Percentiles rank a stretch among this genome's conserved stretches.
These are phyloP conservation scores for Cheilosia impressa DNA, from an alignment of 2,888 invertebrate species.

Conservation along the genomic window DNA sequence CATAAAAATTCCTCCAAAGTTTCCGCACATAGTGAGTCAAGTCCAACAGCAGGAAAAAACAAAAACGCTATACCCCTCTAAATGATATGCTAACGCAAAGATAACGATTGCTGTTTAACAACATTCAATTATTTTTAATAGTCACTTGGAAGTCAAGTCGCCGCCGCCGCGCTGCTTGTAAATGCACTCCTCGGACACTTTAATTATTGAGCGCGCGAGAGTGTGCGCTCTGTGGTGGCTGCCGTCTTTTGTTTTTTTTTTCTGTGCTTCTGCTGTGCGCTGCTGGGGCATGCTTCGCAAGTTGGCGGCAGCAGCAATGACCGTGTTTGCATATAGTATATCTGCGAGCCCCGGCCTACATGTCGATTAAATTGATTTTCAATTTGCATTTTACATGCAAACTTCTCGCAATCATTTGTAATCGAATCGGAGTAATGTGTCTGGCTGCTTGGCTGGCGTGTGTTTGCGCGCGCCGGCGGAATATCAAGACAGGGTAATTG, in stretches of 20 bases:
- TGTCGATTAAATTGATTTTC: constrained; percentile 75
- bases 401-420: constrained; percentile 75
- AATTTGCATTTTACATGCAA: constrained; percentile 75
- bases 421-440: constrained; percentile 74
- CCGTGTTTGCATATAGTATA: constrained; percentile 58
- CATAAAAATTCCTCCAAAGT: constrained; percentile 60
- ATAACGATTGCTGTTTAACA: constrained; percentile 76
- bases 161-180: constrained; percentile 72
- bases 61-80: constrained; percentile 18
- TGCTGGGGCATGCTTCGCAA: constrained; percentile 33
- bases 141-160: constrained; percentile 73
- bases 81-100: constrained; percentile 76
- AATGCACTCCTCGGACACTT: constrained; percentile 74
- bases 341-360: constrained; percentile 56
- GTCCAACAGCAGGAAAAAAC: background rate
- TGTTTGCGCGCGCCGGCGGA: constrained; percentile 12
- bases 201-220: constrained; percentile 64
- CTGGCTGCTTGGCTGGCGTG: constrained; percentile 21
- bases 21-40: constrained; percentile 33
- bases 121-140: constrained; percentile 76
- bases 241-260: background rate
- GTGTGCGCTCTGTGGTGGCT: constrained; percentile 4
- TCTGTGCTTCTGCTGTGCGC: constrained; percentile 1
- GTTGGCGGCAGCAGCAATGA: constrained; percentile 26
- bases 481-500: constrained; percentile 66